A percentile compares a stretch with the other conserved stretches of the same genome.
Conservation (phyloP, 2,888 invertebrate genomes). For the Tuberolachnus salignus region DNA sequence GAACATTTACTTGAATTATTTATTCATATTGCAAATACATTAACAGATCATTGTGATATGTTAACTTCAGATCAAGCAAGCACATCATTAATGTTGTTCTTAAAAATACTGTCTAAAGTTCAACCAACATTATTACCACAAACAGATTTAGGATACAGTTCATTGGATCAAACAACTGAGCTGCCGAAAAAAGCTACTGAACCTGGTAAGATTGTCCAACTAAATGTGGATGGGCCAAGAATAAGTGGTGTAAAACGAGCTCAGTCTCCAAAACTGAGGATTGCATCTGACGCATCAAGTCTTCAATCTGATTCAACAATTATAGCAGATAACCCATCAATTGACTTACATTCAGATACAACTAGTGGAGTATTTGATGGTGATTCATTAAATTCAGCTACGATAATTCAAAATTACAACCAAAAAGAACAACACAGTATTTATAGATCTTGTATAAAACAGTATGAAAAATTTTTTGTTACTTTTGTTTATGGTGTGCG, state of each 20-base stretch:
- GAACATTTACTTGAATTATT: conserved; percentile 80
- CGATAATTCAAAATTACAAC: conserved; percentile 42
- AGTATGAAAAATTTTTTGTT: conserved; percentile 65
- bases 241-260: conserved; percentile 51
- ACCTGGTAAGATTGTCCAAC: conserved; percentile 57
- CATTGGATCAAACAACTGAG: conserved; percentile 35
- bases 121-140: conserved; percentile 66
- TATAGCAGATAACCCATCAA: conserved; percentile 43
- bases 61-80: conserved; percentile 71
- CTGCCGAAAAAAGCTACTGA: conserved; percentile 54
- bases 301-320: conserved; percentile 50
- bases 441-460: conserved; percentile 67
- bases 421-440: conserved; percentile 52
- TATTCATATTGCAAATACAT: conserved; percentile 69
- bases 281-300: conserved; percentile 45
- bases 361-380: conserved; percentile 55
- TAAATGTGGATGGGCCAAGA: conserved; percentile 42
- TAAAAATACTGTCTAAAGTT: conserved; percentile 76
- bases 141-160: conserved; percentile 51
- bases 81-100: conserved; percentile 71
- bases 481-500: conserved; percentile 60
- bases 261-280: conserved; percentile 31
- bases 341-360: conserved; percentile 51
- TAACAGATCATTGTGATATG: conserved; percentile 67
- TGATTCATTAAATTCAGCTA: conserved; percentile 47